These are phyloP conservation scores for Eulemur rufifrons DNA, from an alignment of 2,113 vertebrate genomes.

Conservation along the genomic window DNA sequence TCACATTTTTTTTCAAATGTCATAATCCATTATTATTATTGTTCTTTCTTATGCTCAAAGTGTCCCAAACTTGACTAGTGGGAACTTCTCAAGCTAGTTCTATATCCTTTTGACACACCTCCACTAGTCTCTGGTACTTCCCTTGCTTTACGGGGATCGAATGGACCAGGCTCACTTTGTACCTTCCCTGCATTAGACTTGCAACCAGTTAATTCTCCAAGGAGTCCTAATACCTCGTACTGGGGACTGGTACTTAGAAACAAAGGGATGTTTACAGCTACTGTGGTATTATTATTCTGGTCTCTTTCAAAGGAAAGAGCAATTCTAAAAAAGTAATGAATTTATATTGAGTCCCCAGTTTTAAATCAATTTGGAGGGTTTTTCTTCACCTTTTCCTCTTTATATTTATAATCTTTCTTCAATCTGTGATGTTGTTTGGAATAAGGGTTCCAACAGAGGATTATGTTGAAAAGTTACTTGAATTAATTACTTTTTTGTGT, in stretches of 20 bases:
- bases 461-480: constrained; percentile 5
- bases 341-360: not conserved
- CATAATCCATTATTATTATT: not conserved
- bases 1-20: not conserved
- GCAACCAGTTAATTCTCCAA: not conserved
- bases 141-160: not conserved
- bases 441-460: not conserved
- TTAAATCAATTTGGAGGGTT: not conserved
- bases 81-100: not conserved
- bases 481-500: not conserved
- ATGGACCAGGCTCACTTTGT: not conserved
- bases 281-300: constrained; percentile 7
- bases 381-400: not conserved
- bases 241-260: not conserved
- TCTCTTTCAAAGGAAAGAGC: not conserved
- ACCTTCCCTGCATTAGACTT: not conserved
- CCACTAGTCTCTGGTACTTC: not conserved
- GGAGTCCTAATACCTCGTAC: not conserved
- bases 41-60: not conserved
- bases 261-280: not conserved
- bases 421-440: not conserved
- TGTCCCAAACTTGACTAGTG: not conserved
- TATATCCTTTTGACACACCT: not conserved
- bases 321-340: not conserved
- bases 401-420: constrained; percentile 1